Percentiles rank a stretch among this genome's conserved stretches.
Conservation (phyloP, 2,113 vertebrate species). For the Hiodon alosoides region DNA sequence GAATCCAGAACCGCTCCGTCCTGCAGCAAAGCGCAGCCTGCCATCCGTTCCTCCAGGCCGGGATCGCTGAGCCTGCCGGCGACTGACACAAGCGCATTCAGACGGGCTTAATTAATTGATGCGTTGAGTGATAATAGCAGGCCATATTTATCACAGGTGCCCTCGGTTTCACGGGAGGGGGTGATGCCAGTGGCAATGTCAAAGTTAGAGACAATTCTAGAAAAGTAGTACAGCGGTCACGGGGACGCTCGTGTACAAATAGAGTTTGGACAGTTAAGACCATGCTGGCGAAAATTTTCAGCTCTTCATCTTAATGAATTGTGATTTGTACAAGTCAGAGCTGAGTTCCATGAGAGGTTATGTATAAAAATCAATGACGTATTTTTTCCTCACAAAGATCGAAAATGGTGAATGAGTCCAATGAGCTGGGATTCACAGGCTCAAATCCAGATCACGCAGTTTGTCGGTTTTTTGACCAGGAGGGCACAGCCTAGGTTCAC, state of each 20-base stretch:
- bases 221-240: not conserved
- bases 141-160: conserved; percentile 49
- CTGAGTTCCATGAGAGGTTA: no score
- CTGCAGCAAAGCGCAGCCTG: conserved; percentile 53
- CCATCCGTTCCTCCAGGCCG: conserved; percentile 50
- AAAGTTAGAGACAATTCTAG: not conserved
- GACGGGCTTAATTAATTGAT: conserved; percentile 60
- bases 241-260: conserved; percentile 17
- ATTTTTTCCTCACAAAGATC: no score
- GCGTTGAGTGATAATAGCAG: conserved; percentile 46
- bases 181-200: conserved; percentile 44
- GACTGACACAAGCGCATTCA: conserved; percentile 50
- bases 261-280: not conserved
- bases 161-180: conserved; percentile 37
- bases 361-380: no score
- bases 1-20: no score
- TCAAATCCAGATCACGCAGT: no score
- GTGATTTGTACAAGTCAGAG: not conserved
- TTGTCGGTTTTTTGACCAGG: no score
- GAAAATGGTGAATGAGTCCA: no score
- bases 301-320: not conserved
- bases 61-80: conserved; percentile 35
- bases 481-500: no score
- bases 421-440: no score
- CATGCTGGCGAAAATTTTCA: not conserved